A percentile compares a stretch with the other conserved stretches of the same genome.
phyloP scores from a whole-genome alignment of 2,888 invertebrate species.

The Rhogogaster chlorosoma region DNA sequence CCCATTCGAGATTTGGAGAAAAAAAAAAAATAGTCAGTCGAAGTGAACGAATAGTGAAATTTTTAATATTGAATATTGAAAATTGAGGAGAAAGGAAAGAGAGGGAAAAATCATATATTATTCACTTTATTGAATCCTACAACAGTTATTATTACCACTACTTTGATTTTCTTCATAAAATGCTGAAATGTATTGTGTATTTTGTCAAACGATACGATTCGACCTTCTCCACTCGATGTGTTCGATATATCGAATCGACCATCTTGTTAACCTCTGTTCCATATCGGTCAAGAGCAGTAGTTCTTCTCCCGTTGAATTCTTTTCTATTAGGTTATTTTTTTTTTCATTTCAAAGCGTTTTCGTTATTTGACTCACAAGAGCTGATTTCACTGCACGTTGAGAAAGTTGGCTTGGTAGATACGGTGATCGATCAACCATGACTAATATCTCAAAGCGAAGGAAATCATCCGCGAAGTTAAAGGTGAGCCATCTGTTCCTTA shows the following conservation, averaged over 20 bases:
- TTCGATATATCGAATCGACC: conserved; percentile 12
- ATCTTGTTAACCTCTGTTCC: conserved; percentile 6
- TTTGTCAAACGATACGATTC: background rate
- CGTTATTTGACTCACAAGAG: conserved; percentile 3
- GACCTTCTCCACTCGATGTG: background rate
- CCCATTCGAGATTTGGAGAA: background rate
- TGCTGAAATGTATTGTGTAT: background rate
- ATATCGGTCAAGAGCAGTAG: conserved; percentile 7
- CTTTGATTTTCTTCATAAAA: background rate
- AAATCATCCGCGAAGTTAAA: conserved; percentile 80
- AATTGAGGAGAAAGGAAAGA: background rate
- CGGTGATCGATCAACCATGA: conserved; percentile 75
- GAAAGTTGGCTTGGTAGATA: background rate
- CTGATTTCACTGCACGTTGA: conserved; percentile 6
- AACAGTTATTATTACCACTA: background rate
- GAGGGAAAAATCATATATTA: background rate
- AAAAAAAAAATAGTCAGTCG: background rate
- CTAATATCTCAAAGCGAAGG: conserved; percentile 80
- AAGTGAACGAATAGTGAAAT: background rate
- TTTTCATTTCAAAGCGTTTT: background rate
- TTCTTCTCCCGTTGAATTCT: background rate
- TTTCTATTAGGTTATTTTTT: conserved; percentile 21
- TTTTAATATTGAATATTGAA: background rate
- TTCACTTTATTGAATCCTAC: background rate
- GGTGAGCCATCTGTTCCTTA: conserved; percentile 71